A percentile compares a stretch with the other conserved stretches of the same genome.
These are phyloP conservation scores for Peromyscus leucopus DNA, from an alignment of 2,113 vertebrate species.

Conservation along the genomic window DNA sequence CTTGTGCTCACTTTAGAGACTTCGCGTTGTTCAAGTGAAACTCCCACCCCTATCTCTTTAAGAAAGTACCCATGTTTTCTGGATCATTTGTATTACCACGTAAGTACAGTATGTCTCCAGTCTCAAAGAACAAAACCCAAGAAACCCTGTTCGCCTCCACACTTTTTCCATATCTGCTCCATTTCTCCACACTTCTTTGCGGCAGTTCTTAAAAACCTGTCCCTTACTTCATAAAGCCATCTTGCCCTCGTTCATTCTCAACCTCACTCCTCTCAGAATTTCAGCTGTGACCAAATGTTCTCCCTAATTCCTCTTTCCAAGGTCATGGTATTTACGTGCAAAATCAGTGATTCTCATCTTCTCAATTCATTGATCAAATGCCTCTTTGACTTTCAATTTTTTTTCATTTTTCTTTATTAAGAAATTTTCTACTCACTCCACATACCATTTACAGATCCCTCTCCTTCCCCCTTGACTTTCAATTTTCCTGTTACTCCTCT, in stretches of 20 bases:
- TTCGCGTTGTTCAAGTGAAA: not conserved
- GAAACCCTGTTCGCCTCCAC: not conserved
- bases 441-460: too few relatives aligned
- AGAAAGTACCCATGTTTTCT: not conserved
- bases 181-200: not conserved
- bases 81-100: not conserved
- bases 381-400: not conserved
- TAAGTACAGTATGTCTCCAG: not conserved
- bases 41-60: not conserved
- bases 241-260: constrained; percentile 37
- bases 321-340: not conserved
- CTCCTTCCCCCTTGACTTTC: not conserved
- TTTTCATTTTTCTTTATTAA: too few relatives aligned
- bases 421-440: too few relatives aligned
- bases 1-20: not conserved
- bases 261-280: not conserved
- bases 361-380: not conserved
- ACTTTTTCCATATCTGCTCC: not conserved
- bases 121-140: not conserved
- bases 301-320: constrained; percentile 16
- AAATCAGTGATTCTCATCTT: not conserved
- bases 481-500: not conserved
- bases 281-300: not conserved
- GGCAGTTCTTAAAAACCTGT: not conserved
- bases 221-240: not conserved